phyloP scores from a whole-genome alignment of 1,140 invertebrate species.

The Bombus superbus region DNA sequence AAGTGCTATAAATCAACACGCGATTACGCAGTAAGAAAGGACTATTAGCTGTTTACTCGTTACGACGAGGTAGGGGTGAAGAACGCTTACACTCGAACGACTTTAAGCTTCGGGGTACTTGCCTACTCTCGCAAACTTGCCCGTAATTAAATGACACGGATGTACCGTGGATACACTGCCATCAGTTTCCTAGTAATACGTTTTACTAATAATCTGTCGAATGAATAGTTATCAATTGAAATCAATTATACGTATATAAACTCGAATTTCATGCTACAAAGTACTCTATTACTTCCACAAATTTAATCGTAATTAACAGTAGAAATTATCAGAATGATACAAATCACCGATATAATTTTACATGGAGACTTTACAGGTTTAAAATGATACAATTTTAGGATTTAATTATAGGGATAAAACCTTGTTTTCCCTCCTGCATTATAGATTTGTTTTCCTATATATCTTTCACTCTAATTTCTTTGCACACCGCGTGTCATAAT shows the following conservation, averaged over 20 bases:
- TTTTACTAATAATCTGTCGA: background rate
- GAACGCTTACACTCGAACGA: background rate
- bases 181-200: background rate
- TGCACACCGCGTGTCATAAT: too few species aligned
- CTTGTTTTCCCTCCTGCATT: too few species aligned
- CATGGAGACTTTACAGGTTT: too few species aligned
- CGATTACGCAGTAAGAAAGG: constrained; percentile 22
- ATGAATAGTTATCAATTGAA: background rate
- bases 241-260: background rate
- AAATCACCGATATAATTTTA: too few species aligned
- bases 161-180: background rate
- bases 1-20: constrained; percentile 37
- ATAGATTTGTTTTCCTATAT: too few species aligned
- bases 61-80: background rate
- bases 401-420: too few species aligned
- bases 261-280: too few species aligned
- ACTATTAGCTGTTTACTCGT: constrained; percentile 8
- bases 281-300: too few species aligned
- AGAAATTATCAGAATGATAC: too few species aligned
- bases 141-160: constrained; percentile 38
- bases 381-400: too few species aligned
- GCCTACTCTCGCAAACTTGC: constrained; percentile 18
- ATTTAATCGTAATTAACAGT: too few species aligned
- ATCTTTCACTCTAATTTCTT: too few species aligned
- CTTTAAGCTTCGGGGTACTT: constrained; percentile 12